Conservation (phyloP, 2,888 invertebrate species). For the Teleogryllus oceanicus region DNA sequence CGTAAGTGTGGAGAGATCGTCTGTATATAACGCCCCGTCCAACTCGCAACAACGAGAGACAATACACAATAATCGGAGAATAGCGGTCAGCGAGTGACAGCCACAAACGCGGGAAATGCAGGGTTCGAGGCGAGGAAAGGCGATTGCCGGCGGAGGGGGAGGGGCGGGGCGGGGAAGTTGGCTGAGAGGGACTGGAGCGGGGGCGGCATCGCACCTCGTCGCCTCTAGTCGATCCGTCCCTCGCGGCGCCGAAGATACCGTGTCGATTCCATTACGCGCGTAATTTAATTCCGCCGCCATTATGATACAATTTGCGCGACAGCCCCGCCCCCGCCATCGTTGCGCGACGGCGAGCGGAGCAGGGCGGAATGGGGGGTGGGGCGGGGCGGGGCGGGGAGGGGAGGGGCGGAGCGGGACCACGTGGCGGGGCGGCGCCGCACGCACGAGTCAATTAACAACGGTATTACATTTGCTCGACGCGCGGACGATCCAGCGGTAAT, state of each 20-base stretch:
- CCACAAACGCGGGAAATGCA: neutral
- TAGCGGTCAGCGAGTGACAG: neutral
- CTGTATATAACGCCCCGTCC: no score
- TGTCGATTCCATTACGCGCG: neutral
- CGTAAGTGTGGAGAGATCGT: no score
- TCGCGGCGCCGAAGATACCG: neutral
- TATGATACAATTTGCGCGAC: neutral
- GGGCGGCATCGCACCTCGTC: neutral
- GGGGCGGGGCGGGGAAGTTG: neutral
- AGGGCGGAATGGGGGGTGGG: no score
- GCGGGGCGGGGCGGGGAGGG: no score
- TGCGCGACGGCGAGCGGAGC: no score
- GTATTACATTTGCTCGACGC: neutral
- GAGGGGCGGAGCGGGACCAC: neutral
- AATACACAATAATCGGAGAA: no score
- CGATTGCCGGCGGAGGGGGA: neutral
- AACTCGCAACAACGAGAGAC: no score
- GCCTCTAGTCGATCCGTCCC: neutral
- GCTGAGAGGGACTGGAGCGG: neutral
- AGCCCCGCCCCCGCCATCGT: neutral
- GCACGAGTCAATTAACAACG: neutral
- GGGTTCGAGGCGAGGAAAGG: neutral
- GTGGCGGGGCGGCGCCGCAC: neutral
- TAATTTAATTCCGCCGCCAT: constrained; percentile 18
- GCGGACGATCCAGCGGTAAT: neutral